Evolutionary conservation across 1,140 invertebrate species (phyloP).

Genomic region (Bombus difficillimus): DNA sequence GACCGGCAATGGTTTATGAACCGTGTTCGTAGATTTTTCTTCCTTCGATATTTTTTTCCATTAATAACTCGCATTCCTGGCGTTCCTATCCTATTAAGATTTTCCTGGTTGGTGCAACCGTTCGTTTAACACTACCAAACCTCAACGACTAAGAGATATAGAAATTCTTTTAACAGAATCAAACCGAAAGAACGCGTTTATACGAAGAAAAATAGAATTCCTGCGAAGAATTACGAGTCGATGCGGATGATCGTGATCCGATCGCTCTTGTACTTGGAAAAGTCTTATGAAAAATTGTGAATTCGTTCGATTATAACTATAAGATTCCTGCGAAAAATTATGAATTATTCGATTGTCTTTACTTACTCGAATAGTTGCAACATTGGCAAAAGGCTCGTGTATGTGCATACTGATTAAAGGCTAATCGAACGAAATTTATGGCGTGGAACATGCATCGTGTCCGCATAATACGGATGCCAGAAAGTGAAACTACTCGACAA

Average conservation of each 20-base stretch:
- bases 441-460: conserved; percentile 44
- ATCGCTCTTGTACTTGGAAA: no score
- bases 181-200: background rate
- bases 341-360: no score
- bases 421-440: conserved; percentile 59
- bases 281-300: no score
- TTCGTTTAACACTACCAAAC: background rate
- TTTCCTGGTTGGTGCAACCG: background rate
- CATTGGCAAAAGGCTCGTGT: background rate
- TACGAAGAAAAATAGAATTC: no score
- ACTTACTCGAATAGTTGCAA: no score
- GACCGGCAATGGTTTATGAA: background rate
- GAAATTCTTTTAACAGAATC: background rate
- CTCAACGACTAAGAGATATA: background rate
- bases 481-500: conserved; percentile 58
- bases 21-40: background rate
- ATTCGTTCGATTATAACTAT: no score
- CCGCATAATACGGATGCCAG: conserved; percentile 67
- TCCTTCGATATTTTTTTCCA: background rate
- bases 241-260: no score
- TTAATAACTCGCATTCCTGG: background rate
- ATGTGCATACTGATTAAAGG: conserved; percentile 60
- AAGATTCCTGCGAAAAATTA: background rate
- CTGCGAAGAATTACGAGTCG: no score
- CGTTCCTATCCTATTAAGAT: background rate